Evolutionary conservation across 1,140 invertebrate species (phyloP).

Genomic region (Leptoteleia sp.): DNA sequence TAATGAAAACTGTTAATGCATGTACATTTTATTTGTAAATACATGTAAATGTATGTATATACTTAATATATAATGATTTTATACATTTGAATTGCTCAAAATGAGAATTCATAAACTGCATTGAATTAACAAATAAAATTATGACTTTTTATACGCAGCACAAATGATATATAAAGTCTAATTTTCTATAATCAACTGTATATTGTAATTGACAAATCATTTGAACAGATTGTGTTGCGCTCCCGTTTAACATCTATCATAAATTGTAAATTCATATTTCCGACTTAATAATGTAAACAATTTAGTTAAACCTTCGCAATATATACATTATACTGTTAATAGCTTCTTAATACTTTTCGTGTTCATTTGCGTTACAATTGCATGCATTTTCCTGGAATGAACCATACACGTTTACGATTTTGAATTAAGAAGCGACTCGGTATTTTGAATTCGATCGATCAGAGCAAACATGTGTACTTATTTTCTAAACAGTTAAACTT

Average conservation of each 20-base stretch:
- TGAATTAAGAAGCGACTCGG: no score
- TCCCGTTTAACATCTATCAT: slow-evolving; percentile 15
- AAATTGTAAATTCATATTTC: slow-evolving; percentile 10
- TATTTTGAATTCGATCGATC: no score
- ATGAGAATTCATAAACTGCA: neutral
- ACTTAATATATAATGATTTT: slow-evolving; percentile 30
- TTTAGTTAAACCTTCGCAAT: no score
- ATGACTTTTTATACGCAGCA: neutral
- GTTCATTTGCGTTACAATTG: no score
- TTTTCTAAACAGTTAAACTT: no score
- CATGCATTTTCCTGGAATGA: no score
- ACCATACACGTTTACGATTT: no score
- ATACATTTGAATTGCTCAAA: slow-evolving; percentile 16
- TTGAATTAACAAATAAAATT: neutral
- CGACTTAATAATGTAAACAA: no score
- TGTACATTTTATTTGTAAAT: slow-evolving; percentile 29
- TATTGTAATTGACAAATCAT: slow-evolving; percentile 4
- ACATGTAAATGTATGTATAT: slow-evolving; percentile 43
- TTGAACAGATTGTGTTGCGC: slow-evolving; percentile 28
- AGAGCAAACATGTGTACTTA: no score
- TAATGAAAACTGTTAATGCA: slow-evolving; percentile 9
- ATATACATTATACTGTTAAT: no score
- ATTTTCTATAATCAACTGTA: slow-evolving; percentile 5
- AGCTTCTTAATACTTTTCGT: no score
- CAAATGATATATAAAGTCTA: no score